Percentiles rank a stretch among this genome's conserved stretches.
Conservation (phyloP, 35 echinoderm and acorn worm genomes). For the Acanthaster planci region DNA sequence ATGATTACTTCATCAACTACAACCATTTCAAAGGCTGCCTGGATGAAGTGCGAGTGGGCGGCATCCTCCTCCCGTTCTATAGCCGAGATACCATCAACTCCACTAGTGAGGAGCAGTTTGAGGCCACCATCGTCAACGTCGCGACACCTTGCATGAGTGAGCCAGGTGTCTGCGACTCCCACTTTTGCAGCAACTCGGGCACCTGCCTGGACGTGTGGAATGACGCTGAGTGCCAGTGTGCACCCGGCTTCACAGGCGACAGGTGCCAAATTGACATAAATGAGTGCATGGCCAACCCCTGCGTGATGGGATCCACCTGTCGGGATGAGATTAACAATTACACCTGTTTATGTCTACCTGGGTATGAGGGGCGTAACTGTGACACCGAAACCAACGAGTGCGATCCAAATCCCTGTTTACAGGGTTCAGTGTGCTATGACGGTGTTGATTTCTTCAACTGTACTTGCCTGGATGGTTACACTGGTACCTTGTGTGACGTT, state of each 20-base stretch:
- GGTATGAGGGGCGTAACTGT: constrained; percentile 71
- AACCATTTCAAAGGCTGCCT: constrained; percentile 64
- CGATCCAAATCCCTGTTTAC: constrained; percentile 48
- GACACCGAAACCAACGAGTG: constrained; percentile 68
- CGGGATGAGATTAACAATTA: constrained; percentile 57
- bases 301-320: constrained; percentile 56
- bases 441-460: constrained; percentile 51
- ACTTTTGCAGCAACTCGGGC: constrained; percentile 51
- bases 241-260: constrained; percentile 47
- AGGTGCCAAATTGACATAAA: constrained; percentile 63
- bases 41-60: constrained; percentile 77
- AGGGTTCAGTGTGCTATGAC: constrained; percentile 54
- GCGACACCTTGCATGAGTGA: constrained; percentile 39
- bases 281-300: constrained; percentile 59
- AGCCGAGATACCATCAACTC: constrained; percentile 43
- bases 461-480: constrained; percentile 59
- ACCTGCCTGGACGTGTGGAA: constrained; percentile 69
- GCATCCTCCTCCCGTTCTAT: constrained; percentile 70
- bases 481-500: constrained; percentile 69
- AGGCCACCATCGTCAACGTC: background rate
- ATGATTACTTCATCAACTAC: constrained; percentile 28
- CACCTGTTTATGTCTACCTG: constrained; percentile 53
- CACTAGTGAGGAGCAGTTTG: constrained; percentile 66
- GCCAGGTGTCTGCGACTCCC: constrained; percentile 37
- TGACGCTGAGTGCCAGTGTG: constrained; percentile 48